Percentiles rank a stretch among this genome's conserved stretches.
phyloP scores from a whole-genome alignment of 2,797 vertebrate genomes.

The Eulemur albifrons region DNA sequence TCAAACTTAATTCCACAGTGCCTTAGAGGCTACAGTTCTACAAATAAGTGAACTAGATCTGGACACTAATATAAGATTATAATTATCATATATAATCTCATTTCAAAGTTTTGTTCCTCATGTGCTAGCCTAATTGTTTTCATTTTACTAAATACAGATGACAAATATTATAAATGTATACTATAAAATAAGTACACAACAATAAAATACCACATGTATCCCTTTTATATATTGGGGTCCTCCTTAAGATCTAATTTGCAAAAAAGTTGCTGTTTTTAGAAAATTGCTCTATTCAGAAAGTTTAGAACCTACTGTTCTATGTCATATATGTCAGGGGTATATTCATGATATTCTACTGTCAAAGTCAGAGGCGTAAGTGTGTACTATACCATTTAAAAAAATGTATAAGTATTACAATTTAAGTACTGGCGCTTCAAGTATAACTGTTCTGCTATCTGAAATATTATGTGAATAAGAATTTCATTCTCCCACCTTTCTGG shows the following conservation, averaged over 20 bases:
- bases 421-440: neutral
- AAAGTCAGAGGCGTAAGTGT: neutral
- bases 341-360: constrained; percentile 8
- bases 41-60: neutral
- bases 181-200: constrained; percentile 26
- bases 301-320: constrained; percentile 62
- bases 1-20: constrained; percentile 6
- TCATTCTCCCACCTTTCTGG: constrained; percentile 35
- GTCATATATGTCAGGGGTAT: constrained; percentile 54
- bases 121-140: neutral
- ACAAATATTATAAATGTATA: neutral
- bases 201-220: neutral
- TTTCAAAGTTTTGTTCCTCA: constrained; percentile 39
- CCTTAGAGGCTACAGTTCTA: neutral
- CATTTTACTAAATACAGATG: constrained; percentile 35
- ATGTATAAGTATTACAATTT: neutral
- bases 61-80: neutral
- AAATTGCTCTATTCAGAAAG: constrained; percentile 13
- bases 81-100: neutral
- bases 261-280: neutral
- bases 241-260: constrained; percentile 28
- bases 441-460: neutral
- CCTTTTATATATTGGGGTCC: neutral
- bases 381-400: neutral
- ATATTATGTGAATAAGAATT: neutral